Evolutionary conservation across 1,140 invertebrate genomes (phyloP).

Genomic region (Phenacoccus solenopsis): DNA sequence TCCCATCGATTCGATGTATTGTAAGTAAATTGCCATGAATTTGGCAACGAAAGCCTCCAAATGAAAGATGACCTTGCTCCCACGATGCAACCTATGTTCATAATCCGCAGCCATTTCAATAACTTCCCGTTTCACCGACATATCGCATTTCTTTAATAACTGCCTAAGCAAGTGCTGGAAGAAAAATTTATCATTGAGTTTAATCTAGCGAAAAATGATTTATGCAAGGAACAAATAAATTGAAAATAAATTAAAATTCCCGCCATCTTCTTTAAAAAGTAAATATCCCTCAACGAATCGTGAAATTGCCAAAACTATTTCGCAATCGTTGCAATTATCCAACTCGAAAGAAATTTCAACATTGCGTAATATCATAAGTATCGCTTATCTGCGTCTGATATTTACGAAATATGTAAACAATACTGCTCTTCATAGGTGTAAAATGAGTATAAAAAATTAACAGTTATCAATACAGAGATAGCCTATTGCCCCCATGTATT

Average conservation of each 20-base stretch:
- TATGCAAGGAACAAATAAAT: no score
- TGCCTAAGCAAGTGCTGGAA: slow-evolving; percentile 60
- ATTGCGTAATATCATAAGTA: neutral
- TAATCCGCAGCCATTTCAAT: slow-evolving; percentile 71
- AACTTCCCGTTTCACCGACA: slow-evolving; percentile 73
- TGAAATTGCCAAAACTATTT: no score
- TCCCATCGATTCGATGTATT: slow-evolving; percentile 48
- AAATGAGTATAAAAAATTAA: slow-evolving; percentile 12
- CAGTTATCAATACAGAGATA: neutral
- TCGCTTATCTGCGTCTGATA: neutral
- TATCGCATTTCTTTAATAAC: slow-evolving; percentile 78
- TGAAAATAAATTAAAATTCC: no score
- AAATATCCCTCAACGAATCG: no score
- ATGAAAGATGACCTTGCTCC: slow-evolving; percentile 92
- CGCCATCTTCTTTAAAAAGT: no score
- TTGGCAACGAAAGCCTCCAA: slow-evolving; percentile 92
- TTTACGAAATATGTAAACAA: neutral
- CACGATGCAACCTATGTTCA: slow-evolving; percentile 78
- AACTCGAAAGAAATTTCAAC: no score
- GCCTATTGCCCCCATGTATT: neutral
- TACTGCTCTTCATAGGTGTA: neutral
- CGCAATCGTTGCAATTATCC: no score
- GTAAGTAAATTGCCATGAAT: slow-evolving; percentile 90
- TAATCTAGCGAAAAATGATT: no score
- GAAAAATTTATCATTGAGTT: slow-evolving; percentile 27